Evolutionary conservation across 2,888 invertebrate genomes (phyloP), one percentile per base, ranked within the genome.

Genomic region (Cacoxenus indagator): DNA sequence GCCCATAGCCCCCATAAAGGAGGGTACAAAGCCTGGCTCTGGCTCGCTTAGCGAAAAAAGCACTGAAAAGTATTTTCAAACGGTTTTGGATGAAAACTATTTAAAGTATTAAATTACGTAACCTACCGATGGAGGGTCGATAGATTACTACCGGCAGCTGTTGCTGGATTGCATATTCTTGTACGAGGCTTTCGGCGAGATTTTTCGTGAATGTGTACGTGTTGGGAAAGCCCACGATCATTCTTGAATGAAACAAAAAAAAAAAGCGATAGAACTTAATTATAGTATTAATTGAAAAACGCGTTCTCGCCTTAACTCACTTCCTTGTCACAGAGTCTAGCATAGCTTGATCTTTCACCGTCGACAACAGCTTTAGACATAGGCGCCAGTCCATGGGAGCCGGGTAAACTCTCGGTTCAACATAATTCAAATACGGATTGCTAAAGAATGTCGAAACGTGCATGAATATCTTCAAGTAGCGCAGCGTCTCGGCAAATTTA

Each of bases 151-250:
- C 87, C 0, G 97, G 96, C 24, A 98, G 84, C 22, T 90, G 87
- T 0, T 90, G 89, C 9, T 70, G 17, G 4, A 19, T 48, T 14
- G 83, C 88, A 64, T 93, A 92, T 65, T 95, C 94, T 26, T 91
- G 89, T 0, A 96, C 90, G 8, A 95, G 90, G 66, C 93, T 92
- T 78, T 98, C 98, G 0, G 95, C 95, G 73, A 98, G 83, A 70
- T 94, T 93, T 86, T 98, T 98, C 0, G 96, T 94, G 84, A 95
- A 96, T 0, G 95, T 94, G 84, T 98, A 98, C 0, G 97, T 97
- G 82, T 98, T 98, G 0, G 97, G 96, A 19, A 86, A 86, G 24
- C 86, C 86, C 9, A 76, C 67, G 59, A 76, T 82, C 8, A 85
- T 27, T 65, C 85, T 86, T 27, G 9, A 26, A 45, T 62, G 48